Percentiles rank a stretch among this genome's conserved stretches.
These are phyloP conservation scores for Oconnorella tubifera DNA, from an alignment of 2,888 invertebrate genomes.

Conservation along the genomic window DNA sequence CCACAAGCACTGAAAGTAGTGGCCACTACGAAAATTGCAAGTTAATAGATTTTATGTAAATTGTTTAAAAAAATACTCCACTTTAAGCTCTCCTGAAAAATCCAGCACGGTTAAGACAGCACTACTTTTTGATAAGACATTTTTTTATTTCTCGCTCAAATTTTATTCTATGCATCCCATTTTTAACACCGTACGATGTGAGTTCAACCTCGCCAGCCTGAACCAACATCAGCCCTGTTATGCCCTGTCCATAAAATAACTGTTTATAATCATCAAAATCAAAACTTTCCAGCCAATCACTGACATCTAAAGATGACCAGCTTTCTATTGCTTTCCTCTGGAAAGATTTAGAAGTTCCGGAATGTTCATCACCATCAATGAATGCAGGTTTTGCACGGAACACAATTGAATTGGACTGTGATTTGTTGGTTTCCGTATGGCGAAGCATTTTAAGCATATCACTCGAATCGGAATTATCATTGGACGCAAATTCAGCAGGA, in stretches of 20 bases:
- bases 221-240: slow-evolving; percentile 13
- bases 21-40: too few relatives aligned
- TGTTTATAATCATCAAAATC: slow-evolving; percentile 5
- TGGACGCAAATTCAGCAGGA: slow-evolving; percentile 15
- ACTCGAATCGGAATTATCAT: too few relatives aligned
- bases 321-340: neutral
- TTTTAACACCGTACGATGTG: slow-evolving; percentile 7
- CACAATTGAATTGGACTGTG: slow-evolving; percentile 9
- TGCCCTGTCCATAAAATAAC: neutral
- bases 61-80: too few relatives aligned
- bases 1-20: too few relatives aligned
- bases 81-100: too few relatives aligned
- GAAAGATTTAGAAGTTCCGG: neutral
- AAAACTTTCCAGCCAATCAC: slow-evolving; percentile 13
- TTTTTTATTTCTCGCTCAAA: slow-evolving; percentile 11
- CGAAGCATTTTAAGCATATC: too few relatives aligned
- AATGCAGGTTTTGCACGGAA: slow-evolving; percentile 1
- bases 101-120: too few relatives aligned
- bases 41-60: too few relatives aligned
- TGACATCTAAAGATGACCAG: slow-evolving; percentile 6
- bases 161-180: slow-evolving; percentile 10
- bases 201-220: slow-evolving; percentile 2
- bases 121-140: neutral
- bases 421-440: neutral
- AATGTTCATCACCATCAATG: neutral